Evolutionary conservation across 1,140 invertebrate species (phyloP), one percentile per base, ranked within the genome.

Genomic region (Daktulosphaira vitifoliae): DNA sequence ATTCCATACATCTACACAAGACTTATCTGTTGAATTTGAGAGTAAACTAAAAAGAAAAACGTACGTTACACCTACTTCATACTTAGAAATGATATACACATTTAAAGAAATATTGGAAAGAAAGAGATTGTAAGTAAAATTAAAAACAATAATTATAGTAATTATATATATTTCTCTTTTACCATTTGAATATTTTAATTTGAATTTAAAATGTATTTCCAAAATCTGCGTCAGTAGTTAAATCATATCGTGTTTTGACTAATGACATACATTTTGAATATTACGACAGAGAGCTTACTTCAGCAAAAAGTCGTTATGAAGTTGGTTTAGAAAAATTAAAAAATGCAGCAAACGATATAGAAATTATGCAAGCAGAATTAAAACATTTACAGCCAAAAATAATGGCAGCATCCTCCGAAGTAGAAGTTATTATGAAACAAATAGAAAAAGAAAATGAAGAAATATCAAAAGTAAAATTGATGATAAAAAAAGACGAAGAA

Each of bases 41-140:
- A 69, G 78, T 1, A 79, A 89, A 66, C 72, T 89, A 33, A 82
- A 81, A 38, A 78, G 92, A 59, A 81, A 85, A 68, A 93, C 89
- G 70, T 96, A 96, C 73, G 91, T 97, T 0, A 96, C 94, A 0
- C 92, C 93, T 0, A 95, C 92, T 0, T 95, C 92, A 0, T 98
- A 96, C 74, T 76, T 97, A 39, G 92, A 96, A 73, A 81, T 96
- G 72, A 93, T 97, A 65, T 85, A 84, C 69, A 90, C 90, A 1
- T 96, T 96, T 70, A 95, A 93, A 71, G 79, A 81, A 13, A 77
- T 96, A n/a, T 75, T 96, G 1, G 75, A 75, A 2, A 82, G 82
- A 53, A 94, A 94, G 74, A 78, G 90, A 75, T 76, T 76, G 85
- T 86, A 79, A 79, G 79, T 77, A 33, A n/a, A n/a, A n/a, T n/a